Conservation (phyloP, 2,888 invertebrate species). For the Odontocolon sp. region DNA sequence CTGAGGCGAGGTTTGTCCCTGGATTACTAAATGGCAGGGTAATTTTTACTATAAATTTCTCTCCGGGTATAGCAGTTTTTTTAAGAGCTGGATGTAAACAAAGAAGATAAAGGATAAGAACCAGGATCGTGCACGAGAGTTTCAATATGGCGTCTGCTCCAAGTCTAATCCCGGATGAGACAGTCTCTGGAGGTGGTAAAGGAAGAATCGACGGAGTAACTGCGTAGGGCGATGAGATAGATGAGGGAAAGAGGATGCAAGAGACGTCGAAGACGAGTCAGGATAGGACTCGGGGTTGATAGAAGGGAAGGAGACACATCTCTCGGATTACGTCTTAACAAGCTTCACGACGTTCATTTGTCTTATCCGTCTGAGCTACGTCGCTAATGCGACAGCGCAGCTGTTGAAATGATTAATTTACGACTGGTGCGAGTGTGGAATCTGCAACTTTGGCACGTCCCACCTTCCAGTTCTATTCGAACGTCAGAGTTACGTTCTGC, state of each 20-base stretch:
- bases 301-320: constrained; percentile 69
- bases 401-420: constrained; percentile 81
- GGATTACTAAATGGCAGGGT: too few relatives aligned
- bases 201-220: constrained; percentile 44
- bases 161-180: constrained; percentile 77
- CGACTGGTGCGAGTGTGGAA: constrained; percentile 45
- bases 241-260: constrained; percentile 40
- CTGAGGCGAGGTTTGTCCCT: too few relatives aligned
- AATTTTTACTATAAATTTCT: too few relatives aligned
- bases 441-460: constrained; percentile 19
- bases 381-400: constrained; percentile 79
- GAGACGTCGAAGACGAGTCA: constrained; percentile 19
- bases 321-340: constrained; percentile 80
- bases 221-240: constrained; percentile 56
- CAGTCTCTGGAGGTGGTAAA: constrained; percentile 59
- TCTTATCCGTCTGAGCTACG: constrained; percentile 77
- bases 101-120: constrained; percentile 26
- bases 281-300: background rate
- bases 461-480: background rate
- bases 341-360: constrained; percentile 80
- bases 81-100: too few relatives aligned
- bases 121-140: constrained; percentile 58
- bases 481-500: background rate
- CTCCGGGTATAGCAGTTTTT: too few relatives aligned
- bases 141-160: constrained; percentile 72